phyloP scores from a whole-genome alignment of 2,797 vertebrate species.

The Sebastes baramenuke region DNA sequence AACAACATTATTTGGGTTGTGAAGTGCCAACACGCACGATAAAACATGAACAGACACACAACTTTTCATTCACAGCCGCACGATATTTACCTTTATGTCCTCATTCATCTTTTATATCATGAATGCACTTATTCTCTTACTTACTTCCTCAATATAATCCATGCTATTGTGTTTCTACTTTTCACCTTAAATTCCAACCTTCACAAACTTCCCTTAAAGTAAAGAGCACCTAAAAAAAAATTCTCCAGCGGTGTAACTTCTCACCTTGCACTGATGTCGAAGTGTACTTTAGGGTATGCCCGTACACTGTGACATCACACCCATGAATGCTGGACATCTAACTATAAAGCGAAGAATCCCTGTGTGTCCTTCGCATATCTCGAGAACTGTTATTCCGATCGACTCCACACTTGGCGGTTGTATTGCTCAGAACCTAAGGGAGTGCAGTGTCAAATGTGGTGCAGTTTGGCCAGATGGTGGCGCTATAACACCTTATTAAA shows the following conservation, averaged over 20 bases:
- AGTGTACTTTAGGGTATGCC: background rate
- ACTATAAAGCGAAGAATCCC: no score
- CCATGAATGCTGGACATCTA: background rate
- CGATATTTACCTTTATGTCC: constrained; percentile 18
- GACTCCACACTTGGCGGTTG: no score
- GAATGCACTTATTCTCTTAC: background rate
- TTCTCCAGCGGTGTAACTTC: background rate
- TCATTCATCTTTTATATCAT: constrained; percentile 20
- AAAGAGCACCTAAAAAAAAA: background rate
- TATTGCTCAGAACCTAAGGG: no score
- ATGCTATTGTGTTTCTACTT: background rate
- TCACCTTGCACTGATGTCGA: background rate
- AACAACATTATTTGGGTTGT: constrained; percentile 8
- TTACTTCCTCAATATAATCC: background rate
- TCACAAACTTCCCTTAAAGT: background rate
- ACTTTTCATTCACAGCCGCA: background rate
- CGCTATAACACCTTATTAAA: no score
- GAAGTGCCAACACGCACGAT: background rate
- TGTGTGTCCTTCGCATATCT: no score
- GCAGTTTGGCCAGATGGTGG: no score
- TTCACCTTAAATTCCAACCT: background rate
- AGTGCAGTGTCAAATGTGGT: no score
- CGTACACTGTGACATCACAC: background rate
- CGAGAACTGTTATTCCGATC: no score
- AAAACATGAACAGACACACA: constrained; percentile 10